Conservation (phyloP, 1,140 invertebrate species). For the Belonocnema kinseyi region DNA sequence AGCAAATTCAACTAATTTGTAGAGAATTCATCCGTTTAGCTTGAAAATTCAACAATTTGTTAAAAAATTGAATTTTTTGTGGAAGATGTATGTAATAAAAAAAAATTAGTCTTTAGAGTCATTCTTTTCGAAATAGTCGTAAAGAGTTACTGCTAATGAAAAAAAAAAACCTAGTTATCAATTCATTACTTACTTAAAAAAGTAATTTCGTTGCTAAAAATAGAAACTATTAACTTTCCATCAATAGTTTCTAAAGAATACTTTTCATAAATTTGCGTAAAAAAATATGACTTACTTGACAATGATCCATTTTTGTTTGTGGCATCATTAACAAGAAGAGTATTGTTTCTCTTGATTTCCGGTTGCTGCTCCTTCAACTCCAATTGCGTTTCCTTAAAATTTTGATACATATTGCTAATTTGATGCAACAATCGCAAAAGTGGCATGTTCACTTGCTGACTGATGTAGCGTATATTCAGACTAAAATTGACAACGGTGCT, state of each 20-base stretch:
- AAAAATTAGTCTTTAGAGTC: no score
- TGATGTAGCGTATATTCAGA: conserved; percentile 90
- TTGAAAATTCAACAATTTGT: no score
- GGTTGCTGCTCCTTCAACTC: conserved; percentile 87
- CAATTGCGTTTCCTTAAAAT: conserved; percentile 95
- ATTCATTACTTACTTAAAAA: no score
- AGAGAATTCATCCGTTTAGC: no score
- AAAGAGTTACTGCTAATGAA: no score
- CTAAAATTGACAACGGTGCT: conserved; percentile 92
- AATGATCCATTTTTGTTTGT: conserved; percentile 76
- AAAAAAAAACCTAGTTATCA: no score
- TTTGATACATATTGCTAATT: conserved; percentile 98
- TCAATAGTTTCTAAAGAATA: conserved; percentile 33
- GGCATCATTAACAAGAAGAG: conserved; percentile 66
- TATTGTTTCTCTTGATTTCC: conserved; percentile 73
- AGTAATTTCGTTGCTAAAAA: no score
- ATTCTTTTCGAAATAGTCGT: no score
- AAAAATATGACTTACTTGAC: conserved; percentile 72
- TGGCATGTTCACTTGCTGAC: conserved; percentile 97
- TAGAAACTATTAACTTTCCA: neutral
- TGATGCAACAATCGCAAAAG: conserved; percentile 94
- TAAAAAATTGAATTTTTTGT: no score
- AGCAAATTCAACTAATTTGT: no score
- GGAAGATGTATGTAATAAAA: no score
- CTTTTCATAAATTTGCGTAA: conserved; percentile 13